Evolutionary conservation across 1,140 invertebrate species (phyloP).

Genomic region (Drosophila ficusphila): DNA sequence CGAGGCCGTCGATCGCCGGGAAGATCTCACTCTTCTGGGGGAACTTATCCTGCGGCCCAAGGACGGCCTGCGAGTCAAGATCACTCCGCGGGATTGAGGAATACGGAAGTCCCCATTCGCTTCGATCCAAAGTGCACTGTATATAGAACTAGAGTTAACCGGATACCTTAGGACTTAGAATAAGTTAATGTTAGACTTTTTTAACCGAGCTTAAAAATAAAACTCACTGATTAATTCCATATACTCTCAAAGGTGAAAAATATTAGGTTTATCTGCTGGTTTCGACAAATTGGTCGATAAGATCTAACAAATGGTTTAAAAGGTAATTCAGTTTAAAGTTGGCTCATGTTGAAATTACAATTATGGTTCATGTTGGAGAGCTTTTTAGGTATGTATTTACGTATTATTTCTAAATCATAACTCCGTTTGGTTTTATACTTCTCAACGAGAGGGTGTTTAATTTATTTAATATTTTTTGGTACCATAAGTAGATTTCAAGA

Average conservation of each 20-base stretch:
- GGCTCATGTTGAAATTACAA: too few relatives aligned
- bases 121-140: slow-evolving; percentile 73
- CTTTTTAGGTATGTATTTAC: too few relatives aligned
- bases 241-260: too few relatives aligned
- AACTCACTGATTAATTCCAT: slow-evolving; percentile 46
- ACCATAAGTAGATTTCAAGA: background rate
- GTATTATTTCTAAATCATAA: too few relatives aligned
- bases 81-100: slow-evolving; percentile 73
- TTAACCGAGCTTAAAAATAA: slow-evolving; percentile 29
- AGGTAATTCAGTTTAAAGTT: too few relatives aligned
- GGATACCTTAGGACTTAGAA: slow-evolving; percentile 12
- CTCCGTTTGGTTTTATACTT: too few relatives aligned
- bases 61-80: slow-evolving; percentile 85
- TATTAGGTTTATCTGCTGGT: too few relatives aligned
- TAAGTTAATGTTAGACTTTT: slow-evolving; percentile 64
- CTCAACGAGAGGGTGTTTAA: too few relatives aligned
- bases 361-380: slow-evolving; percentile 8
- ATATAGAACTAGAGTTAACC: slow-evolving; percentile 58
- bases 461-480: too few relatives aligned
- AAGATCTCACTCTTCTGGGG: slow-evolving; percentile 85
- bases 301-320: too few relatives aligned
- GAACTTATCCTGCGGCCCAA: slow-evolving; percentile 87
- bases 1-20: slow-evolving; percentile 85
- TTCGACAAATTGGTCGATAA: too few relatives aligned
- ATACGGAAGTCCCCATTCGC: slow-evolving; percentile 1